These are phyloP conservation scores for Stenichneumon culpator DNA, from an alignment of 2,888 invertebrate genomes.

Conservation along the genomic window DNA sequence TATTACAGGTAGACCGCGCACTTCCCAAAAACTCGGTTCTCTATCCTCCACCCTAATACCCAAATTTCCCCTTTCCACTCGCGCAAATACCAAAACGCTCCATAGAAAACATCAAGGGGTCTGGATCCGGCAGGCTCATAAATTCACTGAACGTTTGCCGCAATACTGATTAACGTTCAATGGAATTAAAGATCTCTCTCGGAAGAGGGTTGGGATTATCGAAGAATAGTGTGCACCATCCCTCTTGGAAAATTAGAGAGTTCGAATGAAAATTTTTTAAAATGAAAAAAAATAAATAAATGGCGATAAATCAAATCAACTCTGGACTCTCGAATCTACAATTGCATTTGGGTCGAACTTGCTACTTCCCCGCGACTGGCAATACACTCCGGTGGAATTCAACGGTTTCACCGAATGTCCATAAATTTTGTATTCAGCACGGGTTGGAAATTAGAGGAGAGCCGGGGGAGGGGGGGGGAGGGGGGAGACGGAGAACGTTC, in stretches of 20 bases:
- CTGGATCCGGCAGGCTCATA: conserved; percentile 5
- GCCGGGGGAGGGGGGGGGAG: conserved; percentile 54
- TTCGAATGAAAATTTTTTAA: not conserved
- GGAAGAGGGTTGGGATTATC: not conserved
- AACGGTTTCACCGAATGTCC: conserved; percentile 35
- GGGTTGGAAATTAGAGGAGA: conserved; percentile 69
- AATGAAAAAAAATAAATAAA: not conserved
- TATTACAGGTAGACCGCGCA: too few species aligned
- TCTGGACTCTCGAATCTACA: conserved; percentile 4
- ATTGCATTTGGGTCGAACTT: conserved; percentile 34
- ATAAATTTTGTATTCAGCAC: conserved; percentile 56
- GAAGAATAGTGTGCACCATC: not conserved
- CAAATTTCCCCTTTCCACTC: conserved; percentile 7
- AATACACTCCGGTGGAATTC: conserved; percentile 14
- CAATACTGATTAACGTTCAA: conserved; percentile 60
- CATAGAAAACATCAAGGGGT: conserved; percentile 20
- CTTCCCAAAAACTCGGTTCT: conserved; percentile 8
- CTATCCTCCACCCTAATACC: not conserved
- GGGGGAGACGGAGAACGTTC: conserved; percentile 48
- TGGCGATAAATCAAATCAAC: conserved; percentile 38
- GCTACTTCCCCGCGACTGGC: not conserved
- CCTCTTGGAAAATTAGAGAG: conserved; percentile 17
- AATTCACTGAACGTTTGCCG: conserved; percentile 40
- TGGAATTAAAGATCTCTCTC: conserved; percentile 38
- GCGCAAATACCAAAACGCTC: conserved; percentile 15